Conservation (phyloP, 2,113 vertebrate genomes). For the Capra hircus region DNA sequence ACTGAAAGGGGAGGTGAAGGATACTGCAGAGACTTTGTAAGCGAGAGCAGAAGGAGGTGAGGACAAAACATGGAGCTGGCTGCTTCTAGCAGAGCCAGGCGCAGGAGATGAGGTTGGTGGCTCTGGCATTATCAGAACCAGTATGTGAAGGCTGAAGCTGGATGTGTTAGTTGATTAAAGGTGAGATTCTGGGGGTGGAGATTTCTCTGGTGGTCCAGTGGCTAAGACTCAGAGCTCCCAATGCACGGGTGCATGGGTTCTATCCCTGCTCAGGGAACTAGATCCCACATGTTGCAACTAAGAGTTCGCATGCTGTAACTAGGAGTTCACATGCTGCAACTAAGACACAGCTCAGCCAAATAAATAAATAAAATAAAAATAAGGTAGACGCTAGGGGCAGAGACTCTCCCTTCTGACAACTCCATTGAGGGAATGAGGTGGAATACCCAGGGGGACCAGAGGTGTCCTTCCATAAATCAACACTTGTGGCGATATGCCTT, state of each 20-base stretch:
- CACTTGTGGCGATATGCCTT: too few species aligned
- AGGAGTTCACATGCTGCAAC: not conserved
- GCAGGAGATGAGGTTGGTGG: too few species aligned
- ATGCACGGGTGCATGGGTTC: not conserved
- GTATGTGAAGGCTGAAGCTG: not conserved
- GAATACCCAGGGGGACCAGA: too few species aligned
- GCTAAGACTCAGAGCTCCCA: not conserved
- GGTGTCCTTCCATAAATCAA: too few species aligned
- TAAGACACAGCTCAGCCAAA: not conserved
- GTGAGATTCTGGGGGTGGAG: not conserved
- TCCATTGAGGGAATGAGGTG: not conserved
- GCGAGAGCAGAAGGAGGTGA: not conserved
- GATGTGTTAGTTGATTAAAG: not conserved
- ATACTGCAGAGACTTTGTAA: not conserved
- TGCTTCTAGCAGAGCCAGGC: not conserved
- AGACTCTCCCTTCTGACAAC: not conserved
- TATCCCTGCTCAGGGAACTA: not conserved
- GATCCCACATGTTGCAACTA: not conserved
- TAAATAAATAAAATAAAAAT: not conserved
- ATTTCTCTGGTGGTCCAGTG: not conserved
- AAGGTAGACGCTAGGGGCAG: not conserved
- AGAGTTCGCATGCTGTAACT: accelerated
- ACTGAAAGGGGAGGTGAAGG: not conserved
- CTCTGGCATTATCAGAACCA: not conserved
- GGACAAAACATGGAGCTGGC: too few species aligned